Conservation (phyloP, 1,140 invertebrate genomes). For the Holcopasites calliopsidis region DNA sequence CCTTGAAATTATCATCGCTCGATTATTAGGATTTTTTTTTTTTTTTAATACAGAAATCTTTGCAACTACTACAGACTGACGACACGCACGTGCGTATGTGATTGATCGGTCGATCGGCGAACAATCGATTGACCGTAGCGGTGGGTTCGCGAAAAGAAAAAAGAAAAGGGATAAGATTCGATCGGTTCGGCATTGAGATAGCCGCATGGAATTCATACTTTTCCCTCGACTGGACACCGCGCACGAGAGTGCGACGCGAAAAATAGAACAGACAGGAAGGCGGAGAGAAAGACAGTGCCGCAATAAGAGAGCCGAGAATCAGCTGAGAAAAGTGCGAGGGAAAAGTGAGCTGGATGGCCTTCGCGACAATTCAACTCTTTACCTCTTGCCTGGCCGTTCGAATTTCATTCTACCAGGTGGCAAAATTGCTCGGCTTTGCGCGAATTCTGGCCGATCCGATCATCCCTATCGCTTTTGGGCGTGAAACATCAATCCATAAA, state of each 20-base stretch:
- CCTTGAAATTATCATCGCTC: not conserved
- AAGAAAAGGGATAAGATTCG: not conserved
- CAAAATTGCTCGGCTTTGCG: constrained; percentile 24
- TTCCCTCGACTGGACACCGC: constrained; percentile 1
- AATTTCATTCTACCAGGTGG: no score
- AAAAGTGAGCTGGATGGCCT: constrained; percentile 74
- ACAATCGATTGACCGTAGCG: constrained; percentile 16
- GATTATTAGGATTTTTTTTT: no score
- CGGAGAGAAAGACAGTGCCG: constrained; percentile 52
- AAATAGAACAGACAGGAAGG: constrained; percentile 35
- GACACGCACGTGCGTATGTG: not conserved
- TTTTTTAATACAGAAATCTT: no score
- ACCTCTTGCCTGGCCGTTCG: constrained; percentile 52
- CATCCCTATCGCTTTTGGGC: no score
- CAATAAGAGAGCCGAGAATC: constrained; percentile 43
- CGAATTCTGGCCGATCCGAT: constrained; percentile 31
- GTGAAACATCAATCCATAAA: no score
- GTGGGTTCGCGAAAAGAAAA: not conserved
- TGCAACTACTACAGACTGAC: no score
- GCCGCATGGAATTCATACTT: constrained; percentile 15
- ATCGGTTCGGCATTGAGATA: constrained; percentile 36
- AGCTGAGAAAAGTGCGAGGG: constrained; percentile 61
- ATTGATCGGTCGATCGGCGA: not conserved
- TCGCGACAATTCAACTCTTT: constrained; percentile 66
- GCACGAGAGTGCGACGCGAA: constrained; percentile 3